Evolutionary conservation across 1,140 invertebrate genomes (phyloP).

Genomic region (Glomeris maerens): DNA sequence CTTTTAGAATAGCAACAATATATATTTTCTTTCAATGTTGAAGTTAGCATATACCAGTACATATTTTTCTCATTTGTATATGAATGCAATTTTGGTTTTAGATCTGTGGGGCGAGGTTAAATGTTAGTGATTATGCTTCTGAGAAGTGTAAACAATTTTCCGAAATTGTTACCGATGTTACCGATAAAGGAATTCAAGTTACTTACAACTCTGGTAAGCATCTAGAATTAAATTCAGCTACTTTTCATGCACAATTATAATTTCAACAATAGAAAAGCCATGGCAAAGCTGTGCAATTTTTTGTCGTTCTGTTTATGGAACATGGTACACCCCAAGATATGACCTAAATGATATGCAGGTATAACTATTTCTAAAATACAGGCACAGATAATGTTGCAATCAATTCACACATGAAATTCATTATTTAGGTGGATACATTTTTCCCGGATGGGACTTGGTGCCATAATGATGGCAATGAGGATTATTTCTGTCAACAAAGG

Average conservation of each 20-base stretch:
- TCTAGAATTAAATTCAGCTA: constrained; percentile 4
- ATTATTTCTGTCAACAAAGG: constrained; percentile 57
- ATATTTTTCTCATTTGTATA: no score
- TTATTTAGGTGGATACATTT: constrained; percentile 48
- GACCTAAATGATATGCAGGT: no score
- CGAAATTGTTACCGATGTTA: no score
- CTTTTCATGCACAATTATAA: constrained; percentile 2
- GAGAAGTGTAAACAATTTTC: constrained; percentile 46
- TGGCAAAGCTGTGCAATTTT: constrained; percentile 66
- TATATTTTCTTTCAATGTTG: no score
- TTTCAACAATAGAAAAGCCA: constrained; percentile 34
- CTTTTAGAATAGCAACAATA: no score
- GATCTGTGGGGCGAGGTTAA: constrained; percentile 33
- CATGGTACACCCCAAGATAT: constrained; percentile 54
- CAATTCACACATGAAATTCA: no score
- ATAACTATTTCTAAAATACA: no score
- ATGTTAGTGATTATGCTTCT: constrained; percentile 40
- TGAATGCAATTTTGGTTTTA: no score
- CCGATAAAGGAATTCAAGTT: no score
- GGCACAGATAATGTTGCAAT: no score
- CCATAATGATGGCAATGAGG: constrained; percentile 42
- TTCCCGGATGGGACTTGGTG: constrained; percentile 70
- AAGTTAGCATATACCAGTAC: no score
- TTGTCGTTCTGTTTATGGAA: constrained; percentile 46
- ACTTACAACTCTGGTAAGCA: constrained; percentile 44